Percentiles rank a stretch among this genome's conserved stretches.
phyloP scores from a whole-genome alignment of 2,888 invertebrate genomes.

The Diarsia dahlii region DNA sequence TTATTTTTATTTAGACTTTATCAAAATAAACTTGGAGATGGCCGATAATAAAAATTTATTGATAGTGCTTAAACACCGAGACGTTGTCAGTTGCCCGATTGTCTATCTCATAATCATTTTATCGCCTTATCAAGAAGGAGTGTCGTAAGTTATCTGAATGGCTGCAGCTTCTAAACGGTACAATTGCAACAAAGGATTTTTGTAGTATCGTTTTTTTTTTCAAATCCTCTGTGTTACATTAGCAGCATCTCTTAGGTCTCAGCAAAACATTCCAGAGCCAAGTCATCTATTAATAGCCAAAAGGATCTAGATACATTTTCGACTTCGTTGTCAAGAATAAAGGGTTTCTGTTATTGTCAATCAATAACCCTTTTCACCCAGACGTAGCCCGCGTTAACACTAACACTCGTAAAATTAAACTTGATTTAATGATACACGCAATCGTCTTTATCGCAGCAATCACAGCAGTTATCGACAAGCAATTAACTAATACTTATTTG shows the following conservation, averaged over 20 bases:
- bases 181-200: neutral
- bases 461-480: constrained; percentile 55
- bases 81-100: constrained; percentile 65
- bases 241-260: neutral
- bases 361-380: neutral
- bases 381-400: neutral
- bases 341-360: neutral
- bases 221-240: neutral
- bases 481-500: constrained; percentile 55
- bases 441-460: constrained; percentile 72
- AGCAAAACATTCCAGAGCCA: neutral
- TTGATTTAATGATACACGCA: constrained; percentile 63
- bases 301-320: neutral
- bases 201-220: constrained; percentile 9
- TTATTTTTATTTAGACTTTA: constrained; percentile 15
- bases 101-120: constrained; percentile 37
- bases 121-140: constrained; percentile 20
- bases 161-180: constrained; percentile 8
- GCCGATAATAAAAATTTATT: constrained; percentile 53
- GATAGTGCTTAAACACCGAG: constrained; percentile 28
- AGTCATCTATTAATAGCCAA: neutral
- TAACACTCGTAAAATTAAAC: constrained; percentile 11
- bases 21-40: constrained; percentile 26
- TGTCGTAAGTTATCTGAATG: constrained; percentile 20
- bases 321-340: neutral